These are phyloP conservation scores for Oreochromis aureus DNA, from an alignment of 2,113 vertebrate genomes.

Conservation along the genomic window DNA sequence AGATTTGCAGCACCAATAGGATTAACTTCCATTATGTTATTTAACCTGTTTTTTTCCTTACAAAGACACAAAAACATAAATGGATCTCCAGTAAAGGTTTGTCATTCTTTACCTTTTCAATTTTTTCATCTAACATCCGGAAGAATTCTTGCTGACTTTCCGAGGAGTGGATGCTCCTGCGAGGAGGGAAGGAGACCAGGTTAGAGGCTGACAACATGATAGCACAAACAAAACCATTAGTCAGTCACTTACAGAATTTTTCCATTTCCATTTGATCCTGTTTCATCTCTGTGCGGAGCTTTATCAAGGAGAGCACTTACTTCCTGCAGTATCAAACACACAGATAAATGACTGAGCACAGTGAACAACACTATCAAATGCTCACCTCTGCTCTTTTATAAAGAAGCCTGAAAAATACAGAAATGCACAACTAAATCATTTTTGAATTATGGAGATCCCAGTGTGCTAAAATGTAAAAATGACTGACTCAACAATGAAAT, in stretches of 20 bases:
- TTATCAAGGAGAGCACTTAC: slow-evolving; percentile 68
- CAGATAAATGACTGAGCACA: neutral
- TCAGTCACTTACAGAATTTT: slow-evolving; percentile 68
- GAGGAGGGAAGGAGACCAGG: neutral
- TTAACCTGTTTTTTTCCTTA: neutral
- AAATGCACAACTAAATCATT: neutral
- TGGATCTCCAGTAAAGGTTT: neutral
- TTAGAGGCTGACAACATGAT: neutral
- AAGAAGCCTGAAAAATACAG: neutral
- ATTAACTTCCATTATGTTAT: slow-evolving; percentile 24
- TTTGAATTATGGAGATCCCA: neutral
- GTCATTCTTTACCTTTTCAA: slow-evolving; percentile 83
- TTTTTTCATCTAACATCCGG: slow-evolving; percentile 98
- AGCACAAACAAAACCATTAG: neutral
- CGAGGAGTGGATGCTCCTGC: slow-evolving; percentile 94
- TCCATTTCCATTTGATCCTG: slow-evolving; percentile 57
- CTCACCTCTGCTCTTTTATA: neutral
- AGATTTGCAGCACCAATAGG: slow-evolving; percentile 10
- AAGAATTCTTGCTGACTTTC: slow-evolving; percentile 99
- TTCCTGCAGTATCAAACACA: slow-evolving; percentile 52
- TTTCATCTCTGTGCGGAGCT: slow-evolving; percentile 47
- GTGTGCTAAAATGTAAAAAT: neutral
- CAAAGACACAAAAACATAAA: neutral
- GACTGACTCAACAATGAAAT: neutral
- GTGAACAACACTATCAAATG: neutral